These are phyloP conservation scores for Solenopsis invicta DNA, from an alignment of 1,140 invertebrate species.

Conservation along the genomic window DNA sequence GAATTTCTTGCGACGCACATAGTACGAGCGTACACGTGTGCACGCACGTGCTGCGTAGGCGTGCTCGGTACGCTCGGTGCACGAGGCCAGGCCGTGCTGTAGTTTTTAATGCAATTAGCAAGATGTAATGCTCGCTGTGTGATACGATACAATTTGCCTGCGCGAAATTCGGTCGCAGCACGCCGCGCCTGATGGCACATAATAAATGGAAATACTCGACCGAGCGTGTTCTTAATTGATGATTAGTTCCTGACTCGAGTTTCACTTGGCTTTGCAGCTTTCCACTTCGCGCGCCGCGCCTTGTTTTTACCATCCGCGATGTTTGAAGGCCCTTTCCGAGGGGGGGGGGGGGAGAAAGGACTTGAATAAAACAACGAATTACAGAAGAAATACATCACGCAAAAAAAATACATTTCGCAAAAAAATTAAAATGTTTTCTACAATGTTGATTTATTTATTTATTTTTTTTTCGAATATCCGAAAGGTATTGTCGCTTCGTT, in stretches of 20 bases:
- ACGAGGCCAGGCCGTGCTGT: background rate
- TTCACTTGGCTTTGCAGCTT: constrained; percentile 18
- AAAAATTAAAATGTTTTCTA: constrained; percentile 4
- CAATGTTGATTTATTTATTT: background rate
- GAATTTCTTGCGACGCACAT: constrained; percentile 52
- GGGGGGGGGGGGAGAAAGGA: too few relatives aligned
- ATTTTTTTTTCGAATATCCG: background rate
- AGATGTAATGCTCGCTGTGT: constrained; percentile 48
- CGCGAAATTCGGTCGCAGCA: constrained; percentile 10
- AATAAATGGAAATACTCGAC: constrained; percentile 33
- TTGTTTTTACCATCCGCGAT: background rate
- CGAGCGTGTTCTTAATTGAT: constrained; percentile 38
- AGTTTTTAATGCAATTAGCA: constrained; percentile 61
- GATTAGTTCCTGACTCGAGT: background rate
- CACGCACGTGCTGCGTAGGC: background rate
- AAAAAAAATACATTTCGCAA: background rate
- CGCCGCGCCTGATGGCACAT: background rate
- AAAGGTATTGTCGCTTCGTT: background rate
- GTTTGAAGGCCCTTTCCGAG: background rate
- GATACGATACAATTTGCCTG: constrained; percentile 34
- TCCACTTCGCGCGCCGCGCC: background rate
- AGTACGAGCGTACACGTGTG: background rate
- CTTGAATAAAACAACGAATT: background rate
- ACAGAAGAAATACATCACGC: background rate
- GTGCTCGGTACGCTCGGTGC: too few relatives aligned